Conservation (phyloP, 2,113 vertebrate genomes). For the Poicephalus meyeri region DNA sequence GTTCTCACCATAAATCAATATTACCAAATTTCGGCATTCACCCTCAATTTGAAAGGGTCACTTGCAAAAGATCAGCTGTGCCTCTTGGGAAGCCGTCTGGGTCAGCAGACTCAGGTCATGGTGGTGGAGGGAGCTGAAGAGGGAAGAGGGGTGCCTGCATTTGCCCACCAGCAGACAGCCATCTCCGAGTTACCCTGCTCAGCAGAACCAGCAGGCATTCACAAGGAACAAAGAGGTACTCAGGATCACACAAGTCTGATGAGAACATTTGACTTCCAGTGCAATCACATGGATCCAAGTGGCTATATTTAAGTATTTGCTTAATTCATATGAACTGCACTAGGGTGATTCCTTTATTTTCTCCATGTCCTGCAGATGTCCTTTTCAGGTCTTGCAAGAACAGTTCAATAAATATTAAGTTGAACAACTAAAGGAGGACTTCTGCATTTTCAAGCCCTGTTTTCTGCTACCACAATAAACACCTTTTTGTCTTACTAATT, state of each 20-base stretch:
- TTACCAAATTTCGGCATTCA: neutral
- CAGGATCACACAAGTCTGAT: neutral
- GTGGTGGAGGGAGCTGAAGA: neutral
- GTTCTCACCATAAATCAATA: neutral
- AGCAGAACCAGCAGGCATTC: neutral
- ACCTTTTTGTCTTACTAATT: neutral
- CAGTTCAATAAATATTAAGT: neutral
- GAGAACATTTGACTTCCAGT: neutral
- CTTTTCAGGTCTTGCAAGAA: neutral
- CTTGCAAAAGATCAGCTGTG: neutral
- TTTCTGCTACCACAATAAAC: neutral
- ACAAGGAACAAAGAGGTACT: neutral
- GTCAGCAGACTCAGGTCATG: neutral
- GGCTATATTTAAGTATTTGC: neutral
- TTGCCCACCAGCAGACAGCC: neutral
- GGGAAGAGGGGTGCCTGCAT: fast-evolving
- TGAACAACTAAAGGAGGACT: neutral
- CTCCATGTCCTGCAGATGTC: neutral
- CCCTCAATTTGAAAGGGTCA: neutral
- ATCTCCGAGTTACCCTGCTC: neutral
- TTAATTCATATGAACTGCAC: neutral
- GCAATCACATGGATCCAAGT: neutral
- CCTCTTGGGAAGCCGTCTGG: neutral
- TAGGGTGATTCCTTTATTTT: neutral
- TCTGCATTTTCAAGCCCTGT: neutral